phyloP scores from a whole-genome alignment of 2,113 vertebrate genomes.

The Gasterosteus nipponicus region DNA sequence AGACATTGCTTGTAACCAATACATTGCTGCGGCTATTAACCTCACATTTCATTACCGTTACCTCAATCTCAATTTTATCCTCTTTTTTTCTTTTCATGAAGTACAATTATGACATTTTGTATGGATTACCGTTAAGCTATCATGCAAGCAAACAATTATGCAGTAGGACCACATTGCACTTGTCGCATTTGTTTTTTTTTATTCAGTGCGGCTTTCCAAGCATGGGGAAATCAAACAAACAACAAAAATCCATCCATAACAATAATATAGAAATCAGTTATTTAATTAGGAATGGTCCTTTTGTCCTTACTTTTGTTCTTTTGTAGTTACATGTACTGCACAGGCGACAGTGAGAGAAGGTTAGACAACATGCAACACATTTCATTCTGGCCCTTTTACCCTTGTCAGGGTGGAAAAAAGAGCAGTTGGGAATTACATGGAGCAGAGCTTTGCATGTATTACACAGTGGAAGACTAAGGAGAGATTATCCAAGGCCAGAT shows the following conservation, averaged over 20 bases:
- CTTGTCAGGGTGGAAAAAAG: slow-evolving; percentile 47
- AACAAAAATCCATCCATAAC: not conserved
- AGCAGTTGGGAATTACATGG: slow-evolving; percentile 69
- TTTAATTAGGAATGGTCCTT: not conserved
- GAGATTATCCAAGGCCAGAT: slow-evolving; percentile 79
- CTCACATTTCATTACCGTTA: slow-evolving; percentile 77
- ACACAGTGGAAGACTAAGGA: slow-evolving; percentile 66
- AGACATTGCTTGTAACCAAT: slow-evolving; percentile 61
- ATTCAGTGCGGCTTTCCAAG: slow-evolving; percentile 10
- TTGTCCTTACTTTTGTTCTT: not conserved
- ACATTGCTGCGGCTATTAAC: slow-evolving; percentile 57
- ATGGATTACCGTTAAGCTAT: slow-evolving; percentile 34
- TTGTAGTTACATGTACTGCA: not conserved
- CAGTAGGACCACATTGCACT: slow-evolving; percentile 4
- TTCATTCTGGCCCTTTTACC: slow-evolving; percentile 41
- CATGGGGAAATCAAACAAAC: not conserved
- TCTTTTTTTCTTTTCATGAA: slow-evolving; percentile 61
- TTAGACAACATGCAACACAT: slow-evolving; percentile 23
- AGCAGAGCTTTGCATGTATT: slow-evolving; percentile 74
- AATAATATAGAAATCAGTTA: not conserved
- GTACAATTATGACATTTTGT: slow-evolving; percentile 36
- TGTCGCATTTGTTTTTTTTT: slow-evolving; percentile 8
- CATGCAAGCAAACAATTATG: slow-evolving; percentile 28
- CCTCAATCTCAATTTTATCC: slow-evolving; percentile 64
- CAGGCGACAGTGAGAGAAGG: slow-evolving; percentile 5